Base-by-base conservation (phyloP, 1,140 invertebrate species). In the Globodera rostochiensis region DNA sequence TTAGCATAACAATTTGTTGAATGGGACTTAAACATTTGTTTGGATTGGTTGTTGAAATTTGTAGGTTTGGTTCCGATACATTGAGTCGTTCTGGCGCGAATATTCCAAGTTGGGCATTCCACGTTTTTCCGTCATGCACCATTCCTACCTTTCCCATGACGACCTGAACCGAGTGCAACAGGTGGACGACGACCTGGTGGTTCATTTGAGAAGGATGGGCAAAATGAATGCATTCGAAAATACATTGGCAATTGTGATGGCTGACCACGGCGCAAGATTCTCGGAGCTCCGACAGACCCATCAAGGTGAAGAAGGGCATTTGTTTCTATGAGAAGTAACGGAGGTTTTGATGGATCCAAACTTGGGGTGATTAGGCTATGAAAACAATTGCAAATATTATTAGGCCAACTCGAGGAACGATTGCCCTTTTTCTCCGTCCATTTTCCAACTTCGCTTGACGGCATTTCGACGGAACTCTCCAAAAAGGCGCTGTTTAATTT, bases 71-170 rank as follows among this genome's bases (percentile, higher is more conserved):
- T 86, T 94, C 80, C 91, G 93, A 86, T 94, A 93, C 87, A 90
- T 93, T 0, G 91, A 92, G 85, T 91, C 93, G 60, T 92, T 93
- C 84, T 92, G 93, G 84, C 86, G 91, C 50, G 91, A 90, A 90
- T 93, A 94, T 92, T 90, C 92, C 89, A 78, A 78, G 25, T 25
- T 50, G 47, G 84, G 93, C 3, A 92, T 92, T 79, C 94, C 93
- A 5, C 94, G 94, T 85, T 97, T 96, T 90, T 90, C 93, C 1
- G 96, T 97, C 89, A 94, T 93, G 49, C 96, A 95, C 92, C 94
- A 96, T 87, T 93, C 93, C 0, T 95, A 96, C 88, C 91, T 97
- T n/a, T 96, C 94, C 5, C 94, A 97, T 86, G 94, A 96, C 88
- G 93, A 95, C 85, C 93, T 94, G 86, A 94, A 95, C 91, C 91